Evolutionary conservation across 2,113 vertebrate genomes (phyloP), one percentile per base, ranked within the genome.

Genomic region (Microtus richardsoni): DNA sequence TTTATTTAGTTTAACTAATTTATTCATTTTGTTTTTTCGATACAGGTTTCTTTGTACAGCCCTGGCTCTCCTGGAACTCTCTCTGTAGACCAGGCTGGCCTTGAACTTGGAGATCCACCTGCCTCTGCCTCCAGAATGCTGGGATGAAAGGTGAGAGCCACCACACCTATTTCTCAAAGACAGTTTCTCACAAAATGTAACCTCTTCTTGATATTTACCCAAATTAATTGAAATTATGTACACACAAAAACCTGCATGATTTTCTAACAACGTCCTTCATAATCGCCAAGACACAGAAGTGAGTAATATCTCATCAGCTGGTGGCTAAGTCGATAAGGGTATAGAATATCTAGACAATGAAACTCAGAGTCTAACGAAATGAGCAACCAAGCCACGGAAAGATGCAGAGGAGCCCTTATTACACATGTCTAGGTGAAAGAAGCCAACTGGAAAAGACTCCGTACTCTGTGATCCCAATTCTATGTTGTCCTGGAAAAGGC

Each of bases 201-300:
- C 39, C 62, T 70, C 77, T 77, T 54, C 52, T 47, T 75, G 28
- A 70, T 91, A 91, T 73, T 92, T 93, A 79, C 66, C n/a, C 66
- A 85, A 64, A 49, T 68, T 44, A 91, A 49, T 7, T 86, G 52
- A 95, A 95, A 95, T 86, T 78, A 85, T 60, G n/a, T 82, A 66
- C 60, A 82, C 73, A 93, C 47, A 89, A 89, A 91, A 82, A 12
- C 44, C 74, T 83, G 85, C 28, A 54, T 0, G 16, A 82, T 91
- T 91, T 91, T 96, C 33, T 26, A 93, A 91, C 36, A 85, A 41
- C 33, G 95, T 84, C 88, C 52, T 85, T 89, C 26, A 33, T 52
- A 70, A 91, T 58, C 74, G 39, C 64, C 41, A 88, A 54, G 88
- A 84, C 54, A 66, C n/a, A 47, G 21, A 90, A 92, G 74, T 44